Evolutionary conservation across 2,797 vertebrate species (phyloP), one percentile per base, ranked within the genome.

Genomic region (Gymnoscopelus microlampas): DNA sequence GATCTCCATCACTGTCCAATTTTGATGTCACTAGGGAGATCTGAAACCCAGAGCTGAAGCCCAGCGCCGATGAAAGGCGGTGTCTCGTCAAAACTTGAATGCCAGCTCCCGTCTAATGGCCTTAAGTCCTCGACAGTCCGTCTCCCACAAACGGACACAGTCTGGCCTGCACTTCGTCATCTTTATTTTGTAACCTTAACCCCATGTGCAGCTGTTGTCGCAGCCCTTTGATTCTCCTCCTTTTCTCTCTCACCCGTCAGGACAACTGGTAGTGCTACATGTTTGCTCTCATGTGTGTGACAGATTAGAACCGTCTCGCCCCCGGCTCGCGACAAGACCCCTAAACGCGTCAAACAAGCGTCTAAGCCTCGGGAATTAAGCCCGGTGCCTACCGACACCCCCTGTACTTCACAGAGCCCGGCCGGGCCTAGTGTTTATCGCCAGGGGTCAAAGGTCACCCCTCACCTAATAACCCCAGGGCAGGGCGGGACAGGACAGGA

Each of bases 241-340:
- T 6, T 39, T 8, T 92, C 79, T 76, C 76, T 85, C 88, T 84
- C 81, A 77, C 90, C 88, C 89, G 89, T 90, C 80, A 82, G 80
- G 64, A 85, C 89, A 91, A 92, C 91, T 91, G 81, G 85, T 87
- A 83, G 84, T 32, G 85, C 87, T 91, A 72, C 88, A 84, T 89
- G 88, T 92, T 87, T 82, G 73, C 88, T 92, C 86, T 91, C 86
- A 88, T 84, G 87, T 88, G 88, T 91, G 88, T 91, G 92, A 94
- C 93, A 95, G 94, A 92, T 93, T 92, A 15, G 19, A 53, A 19
- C 19, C 12, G 51, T 53, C n/a, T 53, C 19, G 51, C n/a, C 6
- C n/a, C 19, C 19, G 7, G 19, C 51, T 53, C 53, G 77, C 67
- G 60, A 71, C 78, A 68, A 53, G 75, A 81, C 80, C 76, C 69